Evolutionary conservation across 2,113 vertebrate species (phyloP).

Genomic region (Elgaria multicarinata): DNA sequence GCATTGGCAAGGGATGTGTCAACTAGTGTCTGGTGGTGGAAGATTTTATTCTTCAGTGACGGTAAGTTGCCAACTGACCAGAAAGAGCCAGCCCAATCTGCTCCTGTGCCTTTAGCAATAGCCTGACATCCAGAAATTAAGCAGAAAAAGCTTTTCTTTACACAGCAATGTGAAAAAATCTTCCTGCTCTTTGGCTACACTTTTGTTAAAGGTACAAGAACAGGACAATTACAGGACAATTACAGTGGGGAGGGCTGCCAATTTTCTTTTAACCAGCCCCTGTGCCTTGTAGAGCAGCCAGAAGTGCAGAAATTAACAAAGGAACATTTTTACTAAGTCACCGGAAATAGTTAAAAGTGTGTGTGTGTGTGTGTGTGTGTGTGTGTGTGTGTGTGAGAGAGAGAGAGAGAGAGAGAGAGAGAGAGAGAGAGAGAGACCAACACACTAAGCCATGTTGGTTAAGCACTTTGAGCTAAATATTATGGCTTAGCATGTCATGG

Average conservation of each 20-base stretch:
- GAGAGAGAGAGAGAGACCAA: no score
- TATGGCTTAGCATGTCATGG: no score
- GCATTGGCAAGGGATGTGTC: background rate
- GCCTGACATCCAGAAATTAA: background rate
- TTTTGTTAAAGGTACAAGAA: background rate
- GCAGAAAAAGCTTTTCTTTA: background rate
- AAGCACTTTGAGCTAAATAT: no score
- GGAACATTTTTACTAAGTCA: background rate
- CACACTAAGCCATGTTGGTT: no score
- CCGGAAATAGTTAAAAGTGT: background rate
- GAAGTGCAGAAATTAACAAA: background rate
- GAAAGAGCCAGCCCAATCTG: background rate
- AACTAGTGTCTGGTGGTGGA: background rate
- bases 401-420: no score
- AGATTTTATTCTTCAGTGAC: background rate
- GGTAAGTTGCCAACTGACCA: background rate
- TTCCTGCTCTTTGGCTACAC: background rate
- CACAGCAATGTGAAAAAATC: background rate
- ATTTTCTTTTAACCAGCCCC: background rate
- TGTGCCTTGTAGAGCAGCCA: background rate
- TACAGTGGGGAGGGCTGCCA: background rate
- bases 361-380: no score
- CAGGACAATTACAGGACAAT: background rate
- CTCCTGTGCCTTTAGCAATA: background rate
- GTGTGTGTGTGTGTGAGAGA: no score